A percentile compares a stretch with the other conserved stretches of the same genome.
Evolutionary conservation across 2,113 vertebrate genomes (phyloP).

Genomic region (Rhizomys pruinosus): DNA sequence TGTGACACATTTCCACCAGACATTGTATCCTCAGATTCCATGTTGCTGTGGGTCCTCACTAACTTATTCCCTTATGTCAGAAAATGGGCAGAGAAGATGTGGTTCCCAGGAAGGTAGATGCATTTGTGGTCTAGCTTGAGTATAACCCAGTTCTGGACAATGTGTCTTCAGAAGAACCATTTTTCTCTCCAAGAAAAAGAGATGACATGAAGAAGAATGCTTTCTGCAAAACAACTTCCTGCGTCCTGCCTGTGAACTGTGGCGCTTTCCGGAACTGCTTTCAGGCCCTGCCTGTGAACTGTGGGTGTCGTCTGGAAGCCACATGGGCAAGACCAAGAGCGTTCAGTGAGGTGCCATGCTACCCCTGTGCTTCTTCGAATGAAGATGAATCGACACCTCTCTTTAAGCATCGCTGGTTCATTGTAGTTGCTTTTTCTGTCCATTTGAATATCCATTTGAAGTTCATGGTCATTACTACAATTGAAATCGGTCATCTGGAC

Average conservation of each 20-base stretch:
- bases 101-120: background rate
- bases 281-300: too few relatives aligned
- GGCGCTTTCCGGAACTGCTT: too few relatives aligned
- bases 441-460: background rate
- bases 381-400: too few relatives aligned
- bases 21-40: background rate
- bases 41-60: background rate
- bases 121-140: background rate
- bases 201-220: background rate
- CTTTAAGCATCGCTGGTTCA: background rate
- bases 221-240: background rate
- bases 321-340: background rate
- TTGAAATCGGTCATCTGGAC: background rate
- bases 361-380: too few relatives aligned
- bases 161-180: background rate
- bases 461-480: constrained; percentile 1
- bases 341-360: background rate
- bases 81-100: background rate
- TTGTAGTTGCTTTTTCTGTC: background rate
- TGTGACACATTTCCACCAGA: background rate
- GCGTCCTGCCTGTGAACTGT: background rate
- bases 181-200: background rate
- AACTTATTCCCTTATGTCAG: background rate
- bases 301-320: background rate
- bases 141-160: background rate